Evolutionary conservation across 2,888 invertebrate genomes (phyloP).

Genomic region (Drosophila maculinotata): DNA sequence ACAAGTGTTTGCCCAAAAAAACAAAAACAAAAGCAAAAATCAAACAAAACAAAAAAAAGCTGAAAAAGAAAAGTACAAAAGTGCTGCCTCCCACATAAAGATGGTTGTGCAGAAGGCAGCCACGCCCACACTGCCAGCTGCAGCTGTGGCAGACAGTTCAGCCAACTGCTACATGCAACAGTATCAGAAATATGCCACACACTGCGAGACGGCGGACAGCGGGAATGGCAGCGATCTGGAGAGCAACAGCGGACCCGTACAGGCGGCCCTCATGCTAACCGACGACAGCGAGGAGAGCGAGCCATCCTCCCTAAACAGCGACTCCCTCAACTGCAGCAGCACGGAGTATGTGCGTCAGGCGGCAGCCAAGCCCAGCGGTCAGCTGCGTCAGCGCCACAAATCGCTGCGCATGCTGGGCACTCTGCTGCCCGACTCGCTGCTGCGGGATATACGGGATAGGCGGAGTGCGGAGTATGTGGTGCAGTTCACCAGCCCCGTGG

Average conservation of each 20-base stretch:
- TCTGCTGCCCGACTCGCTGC: conserved; percentile 87
- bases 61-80: neutral
- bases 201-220: conserved; percentile 92
- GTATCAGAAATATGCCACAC: conserved; percentile 85
- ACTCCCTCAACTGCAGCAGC: conserved; percentile 90
- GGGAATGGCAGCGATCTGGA: conserved; percentile 95
- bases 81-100: too few species aligned
- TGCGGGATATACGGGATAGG: conserved; percentile 90
- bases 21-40: neutral
- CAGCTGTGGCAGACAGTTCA: conserved; percentile 42
- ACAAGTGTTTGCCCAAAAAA: conserved; percentile 24
- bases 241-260: conserved; percentile 66
- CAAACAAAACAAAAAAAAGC: too few species aligned
- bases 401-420: conserved; percentile 65
- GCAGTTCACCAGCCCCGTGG: conserved; percentile 53
- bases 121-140: conserved; percentile 52
- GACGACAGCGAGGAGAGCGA: conserved; percentile 88
- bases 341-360: conserved; percentile 86
- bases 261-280: conserved; percentile 45
- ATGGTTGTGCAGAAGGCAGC: conserved; percentile 70
- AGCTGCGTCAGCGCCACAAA: conserved; percentile 76
- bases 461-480: conserved; percentile 65
- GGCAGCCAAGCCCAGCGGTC: conserved; percentile 64
- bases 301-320: conserved; percentile 91
- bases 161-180: conserved; percentile 70